Evolutionary conservation across 2,888 invertebrate species (phyloP), one percentile per base, ranked within the genome.

Genomic region (Synergus japonicus): DNA sequence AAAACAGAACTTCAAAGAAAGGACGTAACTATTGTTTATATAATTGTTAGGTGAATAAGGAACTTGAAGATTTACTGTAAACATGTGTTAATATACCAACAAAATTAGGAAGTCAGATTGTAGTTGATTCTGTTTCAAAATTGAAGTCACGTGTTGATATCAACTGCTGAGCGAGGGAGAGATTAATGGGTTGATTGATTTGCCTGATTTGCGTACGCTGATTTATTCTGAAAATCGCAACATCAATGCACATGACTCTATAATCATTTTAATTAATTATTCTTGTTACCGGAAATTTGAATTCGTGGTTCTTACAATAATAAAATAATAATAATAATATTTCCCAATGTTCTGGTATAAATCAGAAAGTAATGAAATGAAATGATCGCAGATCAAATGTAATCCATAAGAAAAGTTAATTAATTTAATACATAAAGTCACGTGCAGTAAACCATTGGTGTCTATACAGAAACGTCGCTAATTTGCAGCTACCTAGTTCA

Each of bases 401-500:
- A 13, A 9, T 46, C 3, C 3, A 46, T 13, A 12, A 13, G 3
- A 46, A 7, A 49, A n/a, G 2, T 54, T n/a, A 9, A 29, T 29
- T 29, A 29, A 29, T 29, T 29, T 29, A 3, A 3, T 29, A 29
- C 29, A 29, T n/a, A 54, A 10, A 12, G 9, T 60, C 12, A 22
- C 22, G 10, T 41, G n/a, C 8, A 15, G 37, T 46, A 54, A 8
- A 2, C 13, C n/a, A 37, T 37, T 73, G 37, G 12, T 37, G 10
- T 37, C 54, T 15, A 54, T 49, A 12, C 37, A 49, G n/a, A 73
- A 54, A n/a, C 73, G 9, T 37, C 49, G 73, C 37, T 54, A 54
- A 73, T 73, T 73, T n/a, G 41, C 9, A 73, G 49, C 54, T 49
- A 9, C 10, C 5, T 37, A 10, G 15, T 73, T 73, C 73, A 73